These are phyloP conservation scores for Sesamia inferens DNA, from an alignment of 2,888 invertebrate species.

Conservation along the genomic window DNA sequence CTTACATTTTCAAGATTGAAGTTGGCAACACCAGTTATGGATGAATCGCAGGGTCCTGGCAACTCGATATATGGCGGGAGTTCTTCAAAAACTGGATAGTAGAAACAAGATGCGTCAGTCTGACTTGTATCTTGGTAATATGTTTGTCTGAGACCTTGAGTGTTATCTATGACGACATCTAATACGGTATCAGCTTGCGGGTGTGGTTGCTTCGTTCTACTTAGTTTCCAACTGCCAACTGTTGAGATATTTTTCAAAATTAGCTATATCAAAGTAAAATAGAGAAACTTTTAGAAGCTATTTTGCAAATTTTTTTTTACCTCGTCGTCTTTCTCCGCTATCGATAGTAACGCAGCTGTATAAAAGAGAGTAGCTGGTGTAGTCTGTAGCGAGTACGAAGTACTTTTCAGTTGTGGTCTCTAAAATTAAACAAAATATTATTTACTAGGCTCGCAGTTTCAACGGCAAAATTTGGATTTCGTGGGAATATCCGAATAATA, in stretches of 20 bases:
- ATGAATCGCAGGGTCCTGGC: conserved; percentile 27
- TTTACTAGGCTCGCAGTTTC: background rate
- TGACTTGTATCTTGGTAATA: conserved; percentile 80
- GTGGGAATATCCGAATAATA: too few relatives aligned
- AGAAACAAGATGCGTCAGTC: conserved; percentile 66
- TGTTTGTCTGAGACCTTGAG: conserved; percentile 76
- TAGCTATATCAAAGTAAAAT: background rate
- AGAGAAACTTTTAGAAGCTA: background rate
- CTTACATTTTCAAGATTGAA: conserved; percentile 27
- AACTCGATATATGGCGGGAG: conserved; percentile 27
- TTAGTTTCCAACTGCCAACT: conserved; percentile 86
- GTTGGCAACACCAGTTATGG: conserved; percentile 24
- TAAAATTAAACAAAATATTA: conserved; percentile 15
- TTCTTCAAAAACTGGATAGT: conserved; percentile 29
- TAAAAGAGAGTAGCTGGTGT: conserved; percentile 77
- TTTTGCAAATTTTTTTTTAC: conserved; percentile 65
- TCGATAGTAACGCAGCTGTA: conserved; percentile 79
- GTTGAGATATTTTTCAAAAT: conserved; percentile 30
- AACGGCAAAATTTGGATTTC: too few relatives aligned
- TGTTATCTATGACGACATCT: conserved; percentile 68
- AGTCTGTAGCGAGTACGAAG: conserved; percentile 81
- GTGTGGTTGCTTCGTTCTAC: conserved; percentile 72
- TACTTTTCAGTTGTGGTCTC: conserved; percentile 69
- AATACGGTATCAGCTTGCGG: conserved; percentile 67
- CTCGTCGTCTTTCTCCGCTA: conserved; percentile 74